These are phyloP conservation scores for Electrophaes corylata DNA, from an alignment of 2,888 invertebrate species.

Conservation along the genomic window DNA sequence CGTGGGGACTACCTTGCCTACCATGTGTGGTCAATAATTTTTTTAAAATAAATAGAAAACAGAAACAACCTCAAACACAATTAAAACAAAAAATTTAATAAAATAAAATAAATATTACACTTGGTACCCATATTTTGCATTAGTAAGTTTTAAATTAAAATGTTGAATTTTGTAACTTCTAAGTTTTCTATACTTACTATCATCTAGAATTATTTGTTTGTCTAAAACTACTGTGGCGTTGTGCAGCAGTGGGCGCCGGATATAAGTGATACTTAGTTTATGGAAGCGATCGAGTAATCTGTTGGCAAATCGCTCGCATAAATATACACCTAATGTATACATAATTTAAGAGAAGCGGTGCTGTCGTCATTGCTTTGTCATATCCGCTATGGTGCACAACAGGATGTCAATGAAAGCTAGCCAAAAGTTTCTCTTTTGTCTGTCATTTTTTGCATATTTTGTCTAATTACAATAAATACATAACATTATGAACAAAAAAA, in stretches of 20 bases:
- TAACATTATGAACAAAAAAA: background rate
- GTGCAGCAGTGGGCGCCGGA: slow-evolving; percentile 23
- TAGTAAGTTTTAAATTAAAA: no score
- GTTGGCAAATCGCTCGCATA: slow-evolving; percentile 24
- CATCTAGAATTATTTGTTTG: slow-evolving; percentile 3
- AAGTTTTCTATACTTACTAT: no score
- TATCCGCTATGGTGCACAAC: slow-evolving; percentile 16
- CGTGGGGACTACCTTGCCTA: no score
- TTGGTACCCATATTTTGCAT: no score
- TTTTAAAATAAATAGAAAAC: no score
- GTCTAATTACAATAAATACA: no score
- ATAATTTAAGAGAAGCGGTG: slow-evolving; percentile 10
- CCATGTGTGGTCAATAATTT: no score
- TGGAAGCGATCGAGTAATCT: slow-evolving; percentile 10
- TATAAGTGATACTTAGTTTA: slow-evolving; percentile 27
- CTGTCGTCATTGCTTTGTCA: slow-evolving; percentile 14
- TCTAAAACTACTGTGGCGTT: slow-evolving; percentile 21
- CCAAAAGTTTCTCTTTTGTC: background rate
- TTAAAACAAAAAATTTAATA: no score
- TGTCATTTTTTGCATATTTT: background rate
- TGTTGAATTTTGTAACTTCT: no score
- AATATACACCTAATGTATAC: slow-evolving; percentile 11
- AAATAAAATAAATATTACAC: no score
- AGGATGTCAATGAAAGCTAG: slow-evolving; percentile 15
- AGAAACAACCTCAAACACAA: no score